These are phyloP conservation scores for Epinephelus awoara DNA, from an alignment of 2,797 vertebrate species.

Conservation along the genomic window DNA sequence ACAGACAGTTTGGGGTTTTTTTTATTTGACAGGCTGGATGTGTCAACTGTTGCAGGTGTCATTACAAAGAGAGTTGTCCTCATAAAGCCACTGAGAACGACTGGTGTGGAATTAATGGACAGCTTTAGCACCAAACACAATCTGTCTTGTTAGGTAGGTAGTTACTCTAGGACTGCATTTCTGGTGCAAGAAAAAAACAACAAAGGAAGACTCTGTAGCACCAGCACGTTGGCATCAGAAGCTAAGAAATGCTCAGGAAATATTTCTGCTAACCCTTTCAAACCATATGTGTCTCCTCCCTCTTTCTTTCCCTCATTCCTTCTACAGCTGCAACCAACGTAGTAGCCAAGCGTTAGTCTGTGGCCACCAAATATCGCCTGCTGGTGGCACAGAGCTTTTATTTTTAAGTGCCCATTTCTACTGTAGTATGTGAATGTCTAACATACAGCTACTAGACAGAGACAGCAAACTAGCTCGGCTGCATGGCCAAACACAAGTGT, in stretches of 20 bases:
- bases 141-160: neutral
- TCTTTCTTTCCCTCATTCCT: neutral
- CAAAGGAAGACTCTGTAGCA: neutral
- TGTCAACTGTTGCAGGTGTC: conserved; percentile 37
- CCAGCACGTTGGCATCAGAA: neutral
- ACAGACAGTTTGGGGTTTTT: conserved; percentile 32
- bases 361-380: too few relatives aligned
- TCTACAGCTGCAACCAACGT: neutral
- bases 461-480: too few relatives aligned
- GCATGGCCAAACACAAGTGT: too few relatives aligned
- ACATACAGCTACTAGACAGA: too few relatives aligned
- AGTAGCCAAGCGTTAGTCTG: neutral
- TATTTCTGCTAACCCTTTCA: conserved; percentile 17
- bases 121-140: neutral
- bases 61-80: conserved; percentile 26
- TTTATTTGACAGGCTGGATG: conserved; percentile 22
- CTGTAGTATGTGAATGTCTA: too few relatives aligned
- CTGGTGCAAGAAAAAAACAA: neutral
- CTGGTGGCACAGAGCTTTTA: too few relatives aligned
- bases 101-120: conserved; percentile 4
- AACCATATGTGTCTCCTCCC: neutral
- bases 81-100: neutral
- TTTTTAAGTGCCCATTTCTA: too few relatives aligned
- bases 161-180: neutral
- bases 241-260: neutral